A percentile compares a stretch with the other conserved stretches of the same genome.
Evolutionary conservation across 2,888 invertebrate genomes (phyloP).

Genomic region (Bombyx huttoni): DNA sequence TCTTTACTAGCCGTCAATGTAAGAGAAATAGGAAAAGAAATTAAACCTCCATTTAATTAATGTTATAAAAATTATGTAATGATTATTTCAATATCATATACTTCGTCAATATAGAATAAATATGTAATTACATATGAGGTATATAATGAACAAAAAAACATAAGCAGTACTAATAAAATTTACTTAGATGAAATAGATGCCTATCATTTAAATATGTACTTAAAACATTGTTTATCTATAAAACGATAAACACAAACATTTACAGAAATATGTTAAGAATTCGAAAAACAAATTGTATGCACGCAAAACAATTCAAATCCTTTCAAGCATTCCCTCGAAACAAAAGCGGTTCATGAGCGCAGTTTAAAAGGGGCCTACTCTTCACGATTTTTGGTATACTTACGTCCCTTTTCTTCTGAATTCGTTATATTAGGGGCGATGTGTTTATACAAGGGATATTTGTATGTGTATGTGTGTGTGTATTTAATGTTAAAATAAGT

Average conservation of each 20-base stretch:
- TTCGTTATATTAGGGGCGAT: conserved; percentile 56
- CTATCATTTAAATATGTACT: no score
- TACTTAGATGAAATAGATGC: no score
- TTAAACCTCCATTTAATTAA: no score
- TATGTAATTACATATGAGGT: no score
- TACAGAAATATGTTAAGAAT: conserved; percentile 20
- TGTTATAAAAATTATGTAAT: no score
- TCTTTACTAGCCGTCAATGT: no score
- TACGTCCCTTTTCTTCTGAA: conserved; percentile 37
- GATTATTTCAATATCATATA: no score
- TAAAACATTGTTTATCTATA: conserved; percentile 1
- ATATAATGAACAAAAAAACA: no score
- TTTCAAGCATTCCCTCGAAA: conserved; percentile 13
- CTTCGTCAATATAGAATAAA: no score
- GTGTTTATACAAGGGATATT: conserved; percentile 67
- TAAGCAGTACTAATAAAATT: no score
- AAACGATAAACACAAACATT: conserved; percentile 8
- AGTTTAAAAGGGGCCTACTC: background rate
- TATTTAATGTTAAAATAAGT: conserved; percentile 71
- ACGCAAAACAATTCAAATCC: conserved; percentile 32
- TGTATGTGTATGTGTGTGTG: conserved; percentile 51
- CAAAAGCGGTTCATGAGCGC: conserved; percentile 21
- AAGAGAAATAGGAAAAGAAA: no score
- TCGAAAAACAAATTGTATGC: conserved; percentile 30
- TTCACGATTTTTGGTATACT: conserved; percentile 13